Percentiles rank a stretch among this genome's conserved stretches.
Evolutionary conservation across 2,797 vertebrate species (phyloP).

Genomic region (Nasua narica): DNA sequence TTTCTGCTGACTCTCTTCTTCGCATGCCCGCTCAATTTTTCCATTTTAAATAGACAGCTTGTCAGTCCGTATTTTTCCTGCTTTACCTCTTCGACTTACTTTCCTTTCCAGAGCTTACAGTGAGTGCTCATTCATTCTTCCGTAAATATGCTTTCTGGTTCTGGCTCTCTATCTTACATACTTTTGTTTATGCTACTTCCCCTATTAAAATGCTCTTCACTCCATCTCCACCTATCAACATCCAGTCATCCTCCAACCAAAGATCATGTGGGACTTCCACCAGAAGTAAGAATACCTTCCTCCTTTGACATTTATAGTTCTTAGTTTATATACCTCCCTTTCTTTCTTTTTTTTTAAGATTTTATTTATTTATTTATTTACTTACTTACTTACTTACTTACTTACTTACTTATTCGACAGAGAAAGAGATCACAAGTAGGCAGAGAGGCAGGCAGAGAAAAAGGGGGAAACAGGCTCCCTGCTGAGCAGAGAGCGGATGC

Average conservation of each 20-base stretch:
- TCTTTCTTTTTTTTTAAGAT: too few species aligned
- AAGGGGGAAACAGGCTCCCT: too few species aligned
- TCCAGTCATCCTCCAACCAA: background rate
- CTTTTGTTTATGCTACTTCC: background rate
- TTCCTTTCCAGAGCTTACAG: background rate
- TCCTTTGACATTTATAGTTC: background rate
- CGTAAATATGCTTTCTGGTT: background rate
- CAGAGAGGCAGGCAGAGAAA: too few species aligned
- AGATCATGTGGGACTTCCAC: background rate
- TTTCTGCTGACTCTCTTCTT: background rate
- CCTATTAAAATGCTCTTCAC: background rate
- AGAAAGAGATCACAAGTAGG: too few species aligned
- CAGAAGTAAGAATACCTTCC: constrained; percentile 4
- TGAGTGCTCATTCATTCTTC: background rate
- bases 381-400: too few species aligned
- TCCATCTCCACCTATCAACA: background rate
- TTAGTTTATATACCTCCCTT: background rate
- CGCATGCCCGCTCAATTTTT: background rate
- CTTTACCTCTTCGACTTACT: background rate
- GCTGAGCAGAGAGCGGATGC: too few species aligned
- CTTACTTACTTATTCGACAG: too few species aligned
- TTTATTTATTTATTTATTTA: too few species aligned
- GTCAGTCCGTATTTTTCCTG: background rate
- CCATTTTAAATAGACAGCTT: constrained; percentile 12
- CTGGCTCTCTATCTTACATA: background rate